Evolutionary conservation across 2,113 vertebrate species (phyloP).

Genomic region (Charina bottae): DNA sequence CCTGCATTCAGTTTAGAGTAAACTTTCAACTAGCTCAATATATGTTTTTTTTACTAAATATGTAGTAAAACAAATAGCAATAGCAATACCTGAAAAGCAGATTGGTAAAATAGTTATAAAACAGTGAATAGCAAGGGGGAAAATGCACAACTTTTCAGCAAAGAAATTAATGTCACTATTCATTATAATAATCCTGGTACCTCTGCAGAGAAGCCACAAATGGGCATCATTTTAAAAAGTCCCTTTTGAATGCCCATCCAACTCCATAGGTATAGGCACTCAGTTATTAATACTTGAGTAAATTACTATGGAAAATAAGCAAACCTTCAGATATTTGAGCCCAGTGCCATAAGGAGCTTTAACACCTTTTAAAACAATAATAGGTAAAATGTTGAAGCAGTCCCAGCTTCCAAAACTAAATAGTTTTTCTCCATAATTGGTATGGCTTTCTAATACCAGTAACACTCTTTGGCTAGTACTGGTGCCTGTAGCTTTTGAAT

Average conservation of each 20-base stretch:
- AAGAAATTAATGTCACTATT: neutral
- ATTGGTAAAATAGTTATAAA: neutral
- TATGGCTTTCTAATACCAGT: constrained; percentile 25
- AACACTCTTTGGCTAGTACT: neutral
- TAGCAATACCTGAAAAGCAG: neutral
- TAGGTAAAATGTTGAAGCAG: neutral
- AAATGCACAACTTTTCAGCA: neutral
- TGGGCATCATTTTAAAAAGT: neutral
- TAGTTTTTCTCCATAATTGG: neutral
- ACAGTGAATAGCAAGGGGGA: neutral
- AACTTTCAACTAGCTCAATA: neutral
- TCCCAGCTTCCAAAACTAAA: neutral
- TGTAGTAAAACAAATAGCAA: neutral
- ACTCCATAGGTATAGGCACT: neutral
- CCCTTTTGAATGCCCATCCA: neutral
- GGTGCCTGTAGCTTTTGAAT: constrained; percentile 26
- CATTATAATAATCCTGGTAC: neutral
- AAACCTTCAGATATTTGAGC: neutral
- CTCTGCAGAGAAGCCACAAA: neutral
- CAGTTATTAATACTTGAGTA: neutral
- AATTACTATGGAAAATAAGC: neutral
- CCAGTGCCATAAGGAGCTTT: neutral
- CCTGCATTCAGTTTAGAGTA: neutral
- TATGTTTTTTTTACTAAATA: too few relatives aligned
- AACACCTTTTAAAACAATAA: neutral